These are phyloP conservation scores for Drosophila mulleri DNA, from an alignment of 2,888 invertebrate species.

Conservation along the genomic window DNA sequence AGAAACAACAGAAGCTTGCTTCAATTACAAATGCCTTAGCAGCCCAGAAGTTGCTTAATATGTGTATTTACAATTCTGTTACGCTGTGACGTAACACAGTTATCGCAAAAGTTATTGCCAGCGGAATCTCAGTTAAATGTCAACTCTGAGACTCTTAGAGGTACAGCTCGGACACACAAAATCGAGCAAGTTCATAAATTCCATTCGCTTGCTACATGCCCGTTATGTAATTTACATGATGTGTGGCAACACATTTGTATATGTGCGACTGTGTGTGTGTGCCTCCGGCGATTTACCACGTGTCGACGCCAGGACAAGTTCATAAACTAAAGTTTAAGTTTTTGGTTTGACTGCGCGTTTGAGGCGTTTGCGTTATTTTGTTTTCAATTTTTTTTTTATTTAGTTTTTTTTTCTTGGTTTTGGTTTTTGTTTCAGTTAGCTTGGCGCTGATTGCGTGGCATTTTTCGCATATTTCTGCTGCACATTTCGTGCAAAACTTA, in stretches of 20 bases:
- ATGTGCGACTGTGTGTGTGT: slow-evolving; percentile 3
- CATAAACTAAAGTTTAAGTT: slow-evolving; percentile 64
- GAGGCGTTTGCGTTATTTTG: slow-evolving; percentile 29
- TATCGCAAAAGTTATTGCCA: background rate
- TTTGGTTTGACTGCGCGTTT: slow-evolving; percentile 41
- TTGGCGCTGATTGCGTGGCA: slow-evolving; percentile 74
- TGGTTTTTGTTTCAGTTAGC: slow-evolving; percentile 15
- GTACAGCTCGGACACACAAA: background rate
- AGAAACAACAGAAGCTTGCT: too few species aligned
- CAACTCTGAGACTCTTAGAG: background rate
- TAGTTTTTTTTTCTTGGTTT: slow-evolving; percentile 25
- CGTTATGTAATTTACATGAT: slow-evolving; percentile 67
- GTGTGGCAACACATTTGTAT: slow-evolving; percentile 8
- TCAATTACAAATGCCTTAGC: too few species aligned
- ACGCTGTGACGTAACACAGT: background rate
- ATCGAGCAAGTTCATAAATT: slow-evolving; percentile 57
- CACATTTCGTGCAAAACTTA: slow-evolving; percentile 81
- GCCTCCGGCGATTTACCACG: slow-evolving; percentile 42
- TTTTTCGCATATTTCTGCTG: slow-evolving; percentile 76
- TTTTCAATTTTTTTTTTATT: slow-evolving; percentile 26
- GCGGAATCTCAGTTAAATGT: background rate
- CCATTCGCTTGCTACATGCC: slow-evolving; percentile 19
- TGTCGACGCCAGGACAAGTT: slow-evolving; percentile 64
- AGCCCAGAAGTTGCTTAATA: background rate
- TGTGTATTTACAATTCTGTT: background rate